Conservation (phyloP, 2,888 invertebrate species). For the Sycophila texana region DNA sequence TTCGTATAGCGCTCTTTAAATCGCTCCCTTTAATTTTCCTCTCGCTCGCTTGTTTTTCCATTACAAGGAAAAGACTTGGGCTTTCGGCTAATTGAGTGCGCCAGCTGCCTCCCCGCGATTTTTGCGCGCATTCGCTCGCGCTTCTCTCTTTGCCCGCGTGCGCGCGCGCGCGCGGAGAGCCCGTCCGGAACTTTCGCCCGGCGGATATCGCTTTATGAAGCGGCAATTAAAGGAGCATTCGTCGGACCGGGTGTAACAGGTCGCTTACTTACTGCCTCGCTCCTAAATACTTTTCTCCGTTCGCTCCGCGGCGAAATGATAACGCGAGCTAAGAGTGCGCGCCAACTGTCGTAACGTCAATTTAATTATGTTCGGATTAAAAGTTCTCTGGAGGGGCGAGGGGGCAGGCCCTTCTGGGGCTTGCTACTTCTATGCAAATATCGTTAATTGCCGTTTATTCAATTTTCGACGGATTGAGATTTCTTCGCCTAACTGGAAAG, state of each 20-base stretch:
- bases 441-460: no score
- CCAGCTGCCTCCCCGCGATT: constrained; percentile 60
- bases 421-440: neutral
- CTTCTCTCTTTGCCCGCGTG: neutral
- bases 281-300: neutral
- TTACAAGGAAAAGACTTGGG: constrained; percentile 9
- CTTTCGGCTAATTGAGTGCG: constrained; percentile 62
- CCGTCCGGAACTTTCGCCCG: constrained; percentile 28
- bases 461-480: no score
- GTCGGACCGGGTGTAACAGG: constrained; percentile 39
- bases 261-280: constrained; percentile 13
- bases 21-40: constrained; percentile 58
- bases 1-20: constrained; percentile 53
- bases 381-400: neutral
- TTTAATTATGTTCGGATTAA: constrained; percentile 19
- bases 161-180: no score
- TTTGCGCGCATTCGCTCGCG: constrained; percentile 8
- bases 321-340: neutral
- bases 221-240: constrained; percentile 48
- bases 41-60: constrained; percentile 37
- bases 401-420: neutral
- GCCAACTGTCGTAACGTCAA: neutral
- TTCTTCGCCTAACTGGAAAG: no score
- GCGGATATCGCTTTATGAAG: constrained; percentile 36
- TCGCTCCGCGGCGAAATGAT: neutral